Conservation (phyloP, 2,888 invertebrate genomes). For the Syrista parreyssii region DNA sequence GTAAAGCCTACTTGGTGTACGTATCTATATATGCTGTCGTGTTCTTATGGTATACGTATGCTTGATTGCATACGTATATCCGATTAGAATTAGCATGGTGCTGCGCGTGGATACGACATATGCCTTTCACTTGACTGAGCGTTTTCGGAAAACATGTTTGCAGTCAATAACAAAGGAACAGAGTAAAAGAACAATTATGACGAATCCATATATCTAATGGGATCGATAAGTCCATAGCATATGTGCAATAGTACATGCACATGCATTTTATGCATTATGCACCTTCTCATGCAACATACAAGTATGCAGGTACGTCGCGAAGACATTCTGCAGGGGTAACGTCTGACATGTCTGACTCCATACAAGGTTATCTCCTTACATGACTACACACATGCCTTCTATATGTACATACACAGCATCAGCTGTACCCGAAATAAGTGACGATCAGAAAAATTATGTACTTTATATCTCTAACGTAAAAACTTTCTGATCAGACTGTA, state of each 20-base stretch:
- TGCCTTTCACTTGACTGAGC: neutral
- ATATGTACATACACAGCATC: neutral
- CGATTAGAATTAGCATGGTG: neutral
- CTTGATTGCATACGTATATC: neutral
- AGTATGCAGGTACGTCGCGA: neutral
- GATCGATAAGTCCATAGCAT: neutral
- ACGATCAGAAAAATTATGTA: neutral
- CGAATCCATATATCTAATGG: neutral
- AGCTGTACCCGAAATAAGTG: neutral
- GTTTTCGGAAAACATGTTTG: constrained; percentile 2
- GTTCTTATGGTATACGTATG: constrained; percentile 1
- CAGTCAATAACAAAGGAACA: neutral
- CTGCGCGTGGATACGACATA: neutral
- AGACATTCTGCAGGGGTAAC: neutral
- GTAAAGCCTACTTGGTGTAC: constrained; percentile 28
- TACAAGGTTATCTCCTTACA: neutral
- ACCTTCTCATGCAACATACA: neutral
- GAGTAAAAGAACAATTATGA: neutral
- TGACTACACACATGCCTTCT: neutral
- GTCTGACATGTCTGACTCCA: neutral
- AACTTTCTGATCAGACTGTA: neutral
- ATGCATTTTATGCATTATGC: neutral
- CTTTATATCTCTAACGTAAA: neutral
- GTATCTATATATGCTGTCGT: neutral
- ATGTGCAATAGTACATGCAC: neutral